Percentiles rank a stretch among this genome's conserved stretches.
Conservation (phyloP, 2,797 vertebrate genomes). For the Orientallactaga sibirica region DNA sequence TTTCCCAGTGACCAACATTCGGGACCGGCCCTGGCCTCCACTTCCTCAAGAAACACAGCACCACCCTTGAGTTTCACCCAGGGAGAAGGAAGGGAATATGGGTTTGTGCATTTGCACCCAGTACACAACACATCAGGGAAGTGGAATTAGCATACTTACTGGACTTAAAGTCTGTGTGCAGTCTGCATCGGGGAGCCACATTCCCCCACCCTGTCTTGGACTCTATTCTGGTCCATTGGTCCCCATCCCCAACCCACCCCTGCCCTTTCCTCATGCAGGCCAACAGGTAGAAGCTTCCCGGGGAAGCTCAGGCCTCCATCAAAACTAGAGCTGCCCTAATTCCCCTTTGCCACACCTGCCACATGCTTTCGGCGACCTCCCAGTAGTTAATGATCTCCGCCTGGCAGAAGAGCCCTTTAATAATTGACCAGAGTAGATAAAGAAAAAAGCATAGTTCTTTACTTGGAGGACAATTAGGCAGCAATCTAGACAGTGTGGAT, state of each 20-base stretch:
- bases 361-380: slow-evolving; percentile 56
- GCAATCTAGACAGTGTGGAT: slow-evolving; percentile 72
- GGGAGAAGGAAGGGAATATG: not conserved
- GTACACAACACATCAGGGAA: not conserved
- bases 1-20: not conserved
- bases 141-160: not conserved
- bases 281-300: not conserved
- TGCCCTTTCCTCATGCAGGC: not conserved
- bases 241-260: too few relatives aligned
- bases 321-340: not conserved
- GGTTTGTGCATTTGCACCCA: not conserved
- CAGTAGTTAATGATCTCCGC: slow-evolving; percentile 77
- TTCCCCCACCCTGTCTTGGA: not conserved
- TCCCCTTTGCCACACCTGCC: slow-evolving; percentile 55
- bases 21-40: not conserved
- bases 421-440: slow-evolving; percentile 83
- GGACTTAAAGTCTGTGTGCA: not conserved
- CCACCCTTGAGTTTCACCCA: not conserved
- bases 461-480: slow-evolving; percentile 64
- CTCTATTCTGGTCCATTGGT: not conserved
- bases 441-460: slow-evolving; percentile 77
- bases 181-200: not conserved
- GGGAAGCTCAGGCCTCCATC: not conserved
- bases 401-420: slow-evolving; percentile 81
- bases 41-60: not conserved